These are phyloP conservation scores for Alosa sapidissima DNA, from an alignment of 2,797 vertebrate species.

Conservation along the genomic window DNA sequence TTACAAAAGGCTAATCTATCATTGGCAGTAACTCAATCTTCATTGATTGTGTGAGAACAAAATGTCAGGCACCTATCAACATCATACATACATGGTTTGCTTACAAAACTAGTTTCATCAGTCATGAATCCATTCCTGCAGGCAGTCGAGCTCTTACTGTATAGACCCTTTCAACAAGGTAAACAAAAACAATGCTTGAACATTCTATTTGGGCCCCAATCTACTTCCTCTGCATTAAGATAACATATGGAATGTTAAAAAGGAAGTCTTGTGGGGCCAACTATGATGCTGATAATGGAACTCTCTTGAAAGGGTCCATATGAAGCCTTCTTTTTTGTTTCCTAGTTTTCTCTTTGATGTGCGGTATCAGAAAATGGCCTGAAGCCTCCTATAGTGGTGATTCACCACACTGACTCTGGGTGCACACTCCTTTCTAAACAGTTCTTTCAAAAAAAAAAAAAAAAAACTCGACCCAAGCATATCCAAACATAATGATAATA, in stretches of 20 bases:
- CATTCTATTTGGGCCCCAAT: no score
- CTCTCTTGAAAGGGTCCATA: no score
- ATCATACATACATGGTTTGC: neutral
- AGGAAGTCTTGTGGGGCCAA: no score
- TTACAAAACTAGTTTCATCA: neutral
- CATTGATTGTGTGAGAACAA: neutral
- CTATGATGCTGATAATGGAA: no score
- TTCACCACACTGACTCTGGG: neutral
- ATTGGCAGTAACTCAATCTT: neutral
- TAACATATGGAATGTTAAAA: no score
- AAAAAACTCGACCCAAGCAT: neutral
- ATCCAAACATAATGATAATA: constrained; percentile 5
- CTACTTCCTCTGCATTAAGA: no score
- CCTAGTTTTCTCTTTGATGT: neutral
- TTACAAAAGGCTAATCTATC: neutral
- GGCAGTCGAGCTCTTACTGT: neutral
- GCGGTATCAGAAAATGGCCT: neutral
- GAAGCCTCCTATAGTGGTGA: neutral
- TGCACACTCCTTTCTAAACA: neutral
- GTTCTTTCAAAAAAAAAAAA: neutral
- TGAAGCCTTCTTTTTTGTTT: neutral
- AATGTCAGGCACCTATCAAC: neutral
- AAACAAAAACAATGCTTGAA: no score
- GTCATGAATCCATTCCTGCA: neutral
- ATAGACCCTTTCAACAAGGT: no score